phyloP scores from a whole-genome alignment of 2,888 invertebrate genomes.

The Netelia inedita region DNA sequence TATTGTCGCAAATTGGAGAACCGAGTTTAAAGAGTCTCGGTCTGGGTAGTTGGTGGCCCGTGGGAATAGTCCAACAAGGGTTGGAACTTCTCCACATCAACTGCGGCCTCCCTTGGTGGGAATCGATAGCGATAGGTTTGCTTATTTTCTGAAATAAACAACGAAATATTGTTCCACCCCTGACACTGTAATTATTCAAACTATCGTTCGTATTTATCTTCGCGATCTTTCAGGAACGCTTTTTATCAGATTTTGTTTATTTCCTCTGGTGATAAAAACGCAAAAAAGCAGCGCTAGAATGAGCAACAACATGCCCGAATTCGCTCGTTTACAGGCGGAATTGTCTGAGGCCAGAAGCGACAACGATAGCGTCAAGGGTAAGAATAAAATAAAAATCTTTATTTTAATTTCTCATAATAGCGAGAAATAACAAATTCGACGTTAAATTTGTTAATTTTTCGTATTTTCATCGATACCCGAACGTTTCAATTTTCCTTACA shows the following conservation, averaged over 20 bases:
- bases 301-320: conserved; percentile 94
- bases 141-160: conserved; percentile 44
- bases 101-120: conserved; percentile 97
- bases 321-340: conserved; percentile 92
- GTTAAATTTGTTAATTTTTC: not conserved
- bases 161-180: not conserved
- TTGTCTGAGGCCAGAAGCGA: conserved; percentile 94
- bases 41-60: conserved; percentile 92
- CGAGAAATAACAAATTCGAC: too few species aligned
- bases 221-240: conserved; percentile 87
- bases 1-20: conserved; percentile 87
- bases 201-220: not conserved
- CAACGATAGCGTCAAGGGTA: conserved; percentile 92
- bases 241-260: conserved; percentile 90
- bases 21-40: conserved; percentile 93
- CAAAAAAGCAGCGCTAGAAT: conserved; percentile 93
- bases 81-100: conserved; percentile 94
- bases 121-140: conserved; percentile 91
- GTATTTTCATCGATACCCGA: not conserved
- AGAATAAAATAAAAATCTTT: conserved; percentile 16
- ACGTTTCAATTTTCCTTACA: conserved; percentile 9
- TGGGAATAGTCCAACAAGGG: conserved; percentile 92
- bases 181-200: conserved; percentile 11
- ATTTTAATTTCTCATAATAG: too few species aligned
- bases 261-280: conserved; percentile 94